These are phyloP conservation scores for Stichopus chloronotus DNA, from an alignment of 35 echinoderm and acorn worm species.

Conservation along the genomic window DNA sequence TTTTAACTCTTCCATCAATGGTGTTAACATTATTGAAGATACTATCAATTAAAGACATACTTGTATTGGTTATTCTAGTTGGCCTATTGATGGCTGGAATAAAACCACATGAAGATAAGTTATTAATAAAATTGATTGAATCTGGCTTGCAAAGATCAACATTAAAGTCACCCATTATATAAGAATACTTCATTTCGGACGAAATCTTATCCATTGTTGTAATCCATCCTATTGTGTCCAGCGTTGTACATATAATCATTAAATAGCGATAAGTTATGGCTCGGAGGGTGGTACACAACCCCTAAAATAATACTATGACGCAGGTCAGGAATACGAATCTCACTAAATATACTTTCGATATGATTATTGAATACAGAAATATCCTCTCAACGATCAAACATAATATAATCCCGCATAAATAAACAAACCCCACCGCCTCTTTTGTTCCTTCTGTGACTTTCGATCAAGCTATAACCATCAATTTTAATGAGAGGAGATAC, in stretches of 20 bases:
- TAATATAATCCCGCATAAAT: not conserved
- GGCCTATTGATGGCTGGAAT: not conserved
- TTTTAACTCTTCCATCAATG: slow-evolving; percentile 17
- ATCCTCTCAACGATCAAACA: not conserved
- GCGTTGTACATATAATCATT: slow-evolving; percentile 31
- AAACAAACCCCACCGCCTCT: slow-evolving; percentile 11
- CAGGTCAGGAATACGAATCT: slow-evolving; percentile 32
- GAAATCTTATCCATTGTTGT: slow-evolving; percentile 6
- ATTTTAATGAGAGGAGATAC: slow-evolving; percentile 20
- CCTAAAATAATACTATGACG: slow-evolving; percentile 30
- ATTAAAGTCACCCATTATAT: slow-evolving; percentile 14
- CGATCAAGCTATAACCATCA: slow-evolving; percentile 30
- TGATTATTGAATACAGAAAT: slow-evolving; percentile 24
- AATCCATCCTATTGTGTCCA: too few species aligned
- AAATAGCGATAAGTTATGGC: not conserved
- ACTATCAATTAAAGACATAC: not conserved
- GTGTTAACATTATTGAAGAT: slow-evolving; percentile 19
- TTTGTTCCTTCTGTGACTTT: slow-evolving; percentile 21
- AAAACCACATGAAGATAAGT: not conserved
- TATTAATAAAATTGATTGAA: slow-evolving; percentile 7
- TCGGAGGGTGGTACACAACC: slow-evolving; percentile 36
- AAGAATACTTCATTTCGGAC: slow-evolving; percentile 44
- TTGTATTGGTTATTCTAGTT: slow-evolving; percentile 18
- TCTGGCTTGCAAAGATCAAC: slow-evolving; percentile 9
- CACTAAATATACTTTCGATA: slow-evolving; percentile 37